Conservation (phyloP, 2,888 invertebrate species). For the Pterobdella sp. region DNA sequence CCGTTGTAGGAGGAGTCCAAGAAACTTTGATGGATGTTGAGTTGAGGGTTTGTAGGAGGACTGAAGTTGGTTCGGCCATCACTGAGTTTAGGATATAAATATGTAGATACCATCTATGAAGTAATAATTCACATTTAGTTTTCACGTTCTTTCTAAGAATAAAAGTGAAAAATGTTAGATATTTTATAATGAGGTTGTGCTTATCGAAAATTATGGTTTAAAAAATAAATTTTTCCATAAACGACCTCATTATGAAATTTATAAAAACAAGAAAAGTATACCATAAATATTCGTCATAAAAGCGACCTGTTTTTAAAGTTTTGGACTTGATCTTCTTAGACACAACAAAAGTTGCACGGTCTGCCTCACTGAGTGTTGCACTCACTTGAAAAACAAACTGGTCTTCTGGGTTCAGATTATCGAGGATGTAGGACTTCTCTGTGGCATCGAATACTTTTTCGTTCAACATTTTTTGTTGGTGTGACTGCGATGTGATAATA, state of each 20-base stretch:
- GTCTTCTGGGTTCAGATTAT: constrained; percentile 8
- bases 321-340: constrained; percentile 8
- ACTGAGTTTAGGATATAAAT: constrained; percentile 57
- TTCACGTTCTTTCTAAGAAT: no score
- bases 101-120: background rate
- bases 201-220: background rate
- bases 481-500: background rate
- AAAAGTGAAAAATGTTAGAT: background rate
- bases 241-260: background rate
- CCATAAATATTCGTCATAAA: background rate
- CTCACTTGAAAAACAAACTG: constrained; percentile 19
- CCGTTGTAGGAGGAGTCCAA: constrained; percentile 86
- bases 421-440: constrained; percentile 2
- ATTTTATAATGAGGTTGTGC: background rate
- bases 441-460: background rate
- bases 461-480: background rate
- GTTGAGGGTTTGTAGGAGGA: constrained; percentile 76
- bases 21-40: constrained; percentile 79
- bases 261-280: background rate
- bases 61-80: constrained; percentile 92
- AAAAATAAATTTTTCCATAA: background rate
- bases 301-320: constrained; percentile 24
- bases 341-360: background rate
- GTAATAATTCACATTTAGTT: background rate
- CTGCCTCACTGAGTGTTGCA: constrained; percentile 1